Base-by-base conservation (phyloP, 2,113 vertebrate genomes). In the Ornithorhynchus anatinus region DNA sequence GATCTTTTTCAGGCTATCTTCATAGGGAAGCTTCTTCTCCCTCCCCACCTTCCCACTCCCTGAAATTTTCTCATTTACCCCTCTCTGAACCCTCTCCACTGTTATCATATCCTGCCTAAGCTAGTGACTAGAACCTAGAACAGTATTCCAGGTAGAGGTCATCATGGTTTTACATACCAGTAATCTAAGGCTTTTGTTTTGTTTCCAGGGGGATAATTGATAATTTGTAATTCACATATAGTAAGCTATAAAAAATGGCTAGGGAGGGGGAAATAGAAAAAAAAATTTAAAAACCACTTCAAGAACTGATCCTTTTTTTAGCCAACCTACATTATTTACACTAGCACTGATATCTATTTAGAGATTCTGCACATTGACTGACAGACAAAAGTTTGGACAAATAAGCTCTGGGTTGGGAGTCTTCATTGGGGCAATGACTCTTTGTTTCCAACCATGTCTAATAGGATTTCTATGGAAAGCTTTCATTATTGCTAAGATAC, bases 371-470 rank as follows among this genome's bases (percentile, higher is more conserved):
- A 72, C 7, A 22, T 67, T 65, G 25, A 66, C 57, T 25, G 19
- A 65, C 59, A 82, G 77, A 60, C 16, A 65, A 29, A 61, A 23
- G 15, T 67, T 63, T 54, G 17, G 48, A 60, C 36, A 80, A 79
- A 74, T 74, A 78, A 71, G 56, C 63, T 31, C 37, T 38, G 35
- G 59, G 35, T 38, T 80, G 39, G 12, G 75, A 39, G 39, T 58
- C 79, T 71, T 79, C 71, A 75, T 51, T 16, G 73, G 22, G 59
- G 60, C 36, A 52, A 73, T 20, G 68, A 59, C 44, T 66, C 37
- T 65, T 74, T 56, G 44, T 75, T 77, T 67, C 45, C 58, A 39
- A 31, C 9, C 11, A 66, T 44, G 70, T 69, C 32, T 73, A 42
- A 74, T 58, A 58, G 7, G 20, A 69, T 64, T 64, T 79, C 5